Evolutionary conservation across 64 coral and sea anemone genomes (phyloP).

Genomic region (Dendronephthya gigantea): DNA sequence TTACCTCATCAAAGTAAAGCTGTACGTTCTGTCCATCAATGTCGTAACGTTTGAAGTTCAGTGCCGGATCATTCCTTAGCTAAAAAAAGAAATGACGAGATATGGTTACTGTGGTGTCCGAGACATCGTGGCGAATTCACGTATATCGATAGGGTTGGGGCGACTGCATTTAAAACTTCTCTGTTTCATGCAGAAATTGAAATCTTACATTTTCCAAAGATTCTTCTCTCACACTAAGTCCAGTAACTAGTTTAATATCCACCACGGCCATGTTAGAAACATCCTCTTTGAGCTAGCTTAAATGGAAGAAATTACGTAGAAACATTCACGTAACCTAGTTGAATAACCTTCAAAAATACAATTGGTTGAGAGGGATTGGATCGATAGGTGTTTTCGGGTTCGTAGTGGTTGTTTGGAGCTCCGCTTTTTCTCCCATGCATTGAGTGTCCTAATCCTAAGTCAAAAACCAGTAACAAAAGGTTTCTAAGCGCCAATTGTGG

Average conservation of each 20-base stretch:
- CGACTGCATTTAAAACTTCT: not conserved
- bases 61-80: constrained; percentile 34
- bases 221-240: constrained; percentile 27
- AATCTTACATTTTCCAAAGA: not conserved
- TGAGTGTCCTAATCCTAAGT: too few relatives aligned
- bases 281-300: constrained; percentile 56
- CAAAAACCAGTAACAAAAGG: too few relatives aligned
- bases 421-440: too few relatives aligned
- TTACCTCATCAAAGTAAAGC: constrained; percentile 84
- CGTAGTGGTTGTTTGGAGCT: too few relatives aligned
- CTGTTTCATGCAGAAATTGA: too few relatives aligned
- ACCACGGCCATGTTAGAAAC: constrained; percentile 84
- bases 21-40: too few relatives aligned
- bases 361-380: too few relatives aligned
- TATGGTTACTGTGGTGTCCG: not conserved
- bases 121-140: too few relatives aligned
- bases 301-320: not conserved
- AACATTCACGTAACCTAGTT: not conserved
- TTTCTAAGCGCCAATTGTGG: too few relatives aligned
- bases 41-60: constrained; percentile 56
- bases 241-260: constrained; percentile 77
- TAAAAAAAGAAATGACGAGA: not conserved
- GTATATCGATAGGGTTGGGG: not conserved
- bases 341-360: too few relatives aligned
- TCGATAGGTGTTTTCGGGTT: too few relatives aligned